Conservation (phyloP, 1,140 invertebrate genomes). For the Anoplolepis gracilipes region DNA sequence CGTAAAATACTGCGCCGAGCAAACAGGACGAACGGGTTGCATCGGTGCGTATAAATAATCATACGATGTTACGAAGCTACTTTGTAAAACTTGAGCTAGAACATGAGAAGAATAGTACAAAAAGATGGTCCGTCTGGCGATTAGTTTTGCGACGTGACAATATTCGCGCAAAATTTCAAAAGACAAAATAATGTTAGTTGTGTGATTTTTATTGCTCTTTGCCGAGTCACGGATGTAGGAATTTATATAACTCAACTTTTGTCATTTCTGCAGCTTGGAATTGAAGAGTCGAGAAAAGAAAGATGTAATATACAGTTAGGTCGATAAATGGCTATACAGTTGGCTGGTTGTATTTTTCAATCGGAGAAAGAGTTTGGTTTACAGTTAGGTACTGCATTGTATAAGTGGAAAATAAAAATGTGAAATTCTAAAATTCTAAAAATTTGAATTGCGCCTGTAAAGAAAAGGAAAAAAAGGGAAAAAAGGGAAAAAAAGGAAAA, state of each 20-base stretch:
- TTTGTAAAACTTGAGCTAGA: not conserved
- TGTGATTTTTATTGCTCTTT: not conserved
- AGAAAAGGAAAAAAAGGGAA: not conserved
- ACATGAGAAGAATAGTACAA: not conserved
- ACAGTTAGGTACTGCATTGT: not conserved
- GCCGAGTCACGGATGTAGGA: not conserved
- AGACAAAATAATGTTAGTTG: not conserved
- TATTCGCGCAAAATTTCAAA: not conserved
- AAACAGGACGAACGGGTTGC: not conserved
- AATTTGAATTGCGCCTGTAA: not conserved
- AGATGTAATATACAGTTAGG: slow-evolving; percentile 6
- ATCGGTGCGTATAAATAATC: slow-evolving; percentile 19
- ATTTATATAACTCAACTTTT: too few relatives aligned
- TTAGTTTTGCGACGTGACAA: not conserved
- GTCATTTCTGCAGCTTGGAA: not conserved
- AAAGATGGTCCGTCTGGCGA: not conserved
- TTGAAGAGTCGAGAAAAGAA: not conserved
- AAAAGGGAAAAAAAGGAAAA: not conserved
- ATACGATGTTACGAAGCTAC: not conserved
- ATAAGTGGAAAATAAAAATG: slow-evolving; percentile 6
- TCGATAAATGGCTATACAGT: not conserved
- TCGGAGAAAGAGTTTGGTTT: not conserved
- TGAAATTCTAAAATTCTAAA: not conserved
- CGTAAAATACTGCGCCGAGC: slow-evolving; percentile 5
- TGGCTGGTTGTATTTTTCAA: not conserved